These are phyloP conservation scores for Yponomeuta plumbellus DNA, from an alignment of 2,888 invertebrate genomes.

Conservation along the genomic window DNA sequence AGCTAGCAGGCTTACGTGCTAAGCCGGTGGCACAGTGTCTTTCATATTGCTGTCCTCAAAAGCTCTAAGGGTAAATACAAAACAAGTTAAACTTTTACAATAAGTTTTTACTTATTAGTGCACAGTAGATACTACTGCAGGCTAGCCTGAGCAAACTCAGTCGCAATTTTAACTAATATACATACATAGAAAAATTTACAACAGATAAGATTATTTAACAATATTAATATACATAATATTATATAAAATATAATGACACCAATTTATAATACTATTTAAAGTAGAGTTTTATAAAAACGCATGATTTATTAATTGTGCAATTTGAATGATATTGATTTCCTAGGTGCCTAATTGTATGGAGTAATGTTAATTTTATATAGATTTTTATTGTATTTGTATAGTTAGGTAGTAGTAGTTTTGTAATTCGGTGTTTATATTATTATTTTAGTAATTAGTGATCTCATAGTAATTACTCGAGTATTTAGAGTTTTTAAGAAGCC, in stretches of 20 bases:
- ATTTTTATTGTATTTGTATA: neutral
- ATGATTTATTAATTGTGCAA: constrained; percentile 14
- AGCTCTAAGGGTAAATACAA: constrained; percentile 10
- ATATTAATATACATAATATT: constrained; percentile 10
- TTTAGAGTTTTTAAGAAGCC: neutral
- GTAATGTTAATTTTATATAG: constrained; percentile 11
- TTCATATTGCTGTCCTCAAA: constrained; percentile 1
- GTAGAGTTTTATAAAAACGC: constrained; percentile 9
- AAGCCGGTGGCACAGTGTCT: neutral
- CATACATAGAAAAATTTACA: constrained; percentile 4
- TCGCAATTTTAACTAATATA: constrained; percentile 2
- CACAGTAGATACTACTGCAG: constrained; percentile 3
- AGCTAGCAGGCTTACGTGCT: neutral
- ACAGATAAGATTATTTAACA: neutral
- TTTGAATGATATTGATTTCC: constrained; percentile 8
- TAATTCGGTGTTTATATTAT: constrained; percentile 9
- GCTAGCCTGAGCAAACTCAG: neutral
- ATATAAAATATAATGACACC: constrained; percentile 11
- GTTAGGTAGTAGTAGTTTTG: constrained; percentile 7
- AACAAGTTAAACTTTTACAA: neutral
- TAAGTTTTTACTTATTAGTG: constrained; percentile 10
- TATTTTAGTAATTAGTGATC: constrained; percentile 13
- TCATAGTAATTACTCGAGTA: constrained; percentile 8
- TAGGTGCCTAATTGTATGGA: constrained; percentile 13
- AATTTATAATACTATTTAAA: constrained; percentile 11